These are phyloP conservation scores for Salmo trutta DNA, from an alignment of 2,797 vertebrate species.

Conservation along the genomic window DNA sequence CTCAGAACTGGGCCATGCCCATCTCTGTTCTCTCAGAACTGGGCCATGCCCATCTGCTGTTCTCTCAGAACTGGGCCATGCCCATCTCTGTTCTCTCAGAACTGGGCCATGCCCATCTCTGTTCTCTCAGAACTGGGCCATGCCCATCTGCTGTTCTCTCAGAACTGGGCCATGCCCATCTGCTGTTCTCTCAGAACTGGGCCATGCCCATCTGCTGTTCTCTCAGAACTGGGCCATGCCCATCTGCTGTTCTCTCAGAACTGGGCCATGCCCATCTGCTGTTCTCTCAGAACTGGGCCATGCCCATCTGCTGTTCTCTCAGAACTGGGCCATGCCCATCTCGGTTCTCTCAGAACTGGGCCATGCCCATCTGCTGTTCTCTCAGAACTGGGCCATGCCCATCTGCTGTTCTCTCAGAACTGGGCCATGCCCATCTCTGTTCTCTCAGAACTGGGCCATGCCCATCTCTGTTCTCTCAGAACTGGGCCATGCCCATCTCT, in stretches of 20 bases:
- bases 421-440: constrained; percentile 64
- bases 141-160: constrained; percentile 72
- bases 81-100: constrained; percentile 68
- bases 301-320: constrained; percentile 72
- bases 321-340: constrained; percentile 61
- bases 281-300: constrained; percentile 58
- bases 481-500: constrained; percentile 64
- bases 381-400: constrained; percentile 60
- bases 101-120: constrained; percentile 64
- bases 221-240: constrained; percentile 59
- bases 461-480: constrained; percentile 68
- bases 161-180: constrained; percentile 66
- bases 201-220: constrained; percentile 71
- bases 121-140: constrained; percentile 58
- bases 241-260: constrained; percentile 72
- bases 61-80: constrained; percentile 57
- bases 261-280: constrained; percentile 71
- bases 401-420: constrained; percentile 70
- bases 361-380: constrained; percentile 76
- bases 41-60: constrained; percentile 78
- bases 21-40: no score
- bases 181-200: constrained; percentile 66
- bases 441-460: constrained; percentile 57
- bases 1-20: constrained; percentile 61
- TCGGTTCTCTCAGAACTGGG: no score